Conservation (phyloP, 2,113 vertebrate species). For the Etheostoma cragini region DNA sequence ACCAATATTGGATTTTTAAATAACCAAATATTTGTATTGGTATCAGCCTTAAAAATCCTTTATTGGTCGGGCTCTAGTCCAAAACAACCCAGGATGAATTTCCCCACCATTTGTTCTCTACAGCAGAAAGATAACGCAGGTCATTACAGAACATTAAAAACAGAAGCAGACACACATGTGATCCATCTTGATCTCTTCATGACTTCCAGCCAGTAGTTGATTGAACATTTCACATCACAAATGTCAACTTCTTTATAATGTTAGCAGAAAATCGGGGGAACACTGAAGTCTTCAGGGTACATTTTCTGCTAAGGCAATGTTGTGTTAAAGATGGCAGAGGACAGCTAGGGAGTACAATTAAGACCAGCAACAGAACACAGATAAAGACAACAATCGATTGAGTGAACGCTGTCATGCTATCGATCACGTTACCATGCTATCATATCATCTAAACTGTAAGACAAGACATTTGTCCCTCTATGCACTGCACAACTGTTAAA, state of each 20-base stretch:
- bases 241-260: too few species aligned
- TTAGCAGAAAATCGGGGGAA: neutral
- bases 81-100: neutral
- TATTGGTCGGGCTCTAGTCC: too few species aligned
- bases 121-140: neutral
- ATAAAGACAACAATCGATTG: slow-evolving; percentile 16
- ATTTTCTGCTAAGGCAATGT: neutral
- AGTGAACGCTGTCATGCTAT: neutral
- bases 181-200: neutral
- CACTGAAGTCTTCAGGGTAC: neutral
- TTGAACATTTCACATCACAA: too few species aligned
- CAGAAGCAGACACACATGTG: too few species aligned
- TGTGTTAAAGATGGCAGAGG: neutral
- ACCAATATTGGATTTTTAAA: too few species aligned
- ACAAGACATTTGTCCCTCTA: slow-evolving; percentile 2
- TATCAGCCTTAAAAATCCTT: too few species aligned
- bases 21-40: too few species aligned
- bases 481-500: neutral
- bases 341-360: neutral
- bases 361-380: slow-evolving; percentile 1
- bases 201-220: neutral
- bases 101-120: neutral
- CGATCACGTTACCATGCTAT: neutral
- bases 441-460: neutral
- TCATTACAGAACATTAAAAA: neutral